phyloP scores from a whole-genome alignment of 2,888 invertebrate genomes.

The Drosophila nr. perissopoda region DNA sequence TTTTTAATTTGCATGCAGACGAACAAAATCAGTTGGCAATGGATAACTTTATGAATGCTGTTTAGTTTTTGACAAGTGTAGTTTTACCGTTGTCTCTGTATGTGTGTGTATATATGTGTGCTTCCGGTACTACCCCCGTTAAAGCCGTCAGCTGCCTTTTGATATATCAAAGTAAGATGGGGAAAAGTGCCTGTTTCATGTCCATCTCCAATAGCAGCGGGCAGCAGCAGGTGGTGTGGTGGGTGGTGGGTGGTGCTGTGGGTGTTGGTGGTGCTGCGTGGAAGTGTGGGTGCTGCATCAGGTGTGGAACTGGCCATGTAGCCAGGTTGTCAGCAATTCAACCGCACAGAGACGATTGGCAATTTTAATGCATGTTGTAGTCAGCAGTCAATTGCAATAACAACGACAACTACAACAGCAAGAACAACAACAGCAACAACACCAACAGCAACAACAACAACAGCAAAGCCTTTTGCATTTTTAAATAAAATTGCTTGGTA shows the following conservation, averaged over 20 bases:
- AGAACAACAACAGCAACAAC: neutral
- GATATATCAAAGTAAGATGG: slow-evolving; percentile 20
- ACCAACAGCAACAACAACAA: neutral
- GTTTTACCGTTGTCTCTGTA: neutral
- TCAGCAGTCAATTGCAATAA: slow-evolving; percentile 51
- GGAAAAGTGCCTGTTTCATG: slow-evolving; percentile 24
- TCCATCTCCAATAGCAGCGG: slow-evolving; percentile 27
- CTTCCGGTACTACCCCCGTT: slow-evolving; percentile 28
- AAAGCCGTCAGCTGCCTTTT: slow-evolving; percentile 34
- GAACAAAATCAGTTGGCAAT: too few relatives aligned
- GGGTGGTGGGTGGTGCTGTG: neutral
- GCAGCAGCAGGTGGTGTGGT: slow-evolving; percentile 22
- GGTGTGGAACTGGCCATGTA: slow-evolving; percentile 48
- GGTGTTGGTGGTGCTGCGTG: neutral
- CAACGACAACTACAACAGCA: slow-evolving; percentile 31
- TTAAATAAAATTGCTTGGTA: slow-evolving; percentile 62
- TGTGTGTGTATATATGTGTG: neutral
- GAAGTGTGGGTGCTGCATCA: slow-evolving; percentile 26
- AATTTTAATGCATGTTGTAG: slow-evolving; percentile 68
- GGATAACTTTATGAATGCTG: neutral
- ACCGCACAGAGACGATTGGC: slow-evolving; percentile 75
- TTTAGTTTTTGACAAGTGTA: neutral
- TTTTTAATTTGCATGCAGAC: neutral
- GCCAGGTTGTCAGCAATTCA: slow-evolving; percentile 68
- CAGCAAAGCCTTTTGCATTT: slow-evolving; percentile 59